Percentiles rank a stretch among this genome's conserved stretches.
phyloP scores from a whole-genome alignment of 1,140 invertebrate genomes.

The Drepana arcuata region DNA sequence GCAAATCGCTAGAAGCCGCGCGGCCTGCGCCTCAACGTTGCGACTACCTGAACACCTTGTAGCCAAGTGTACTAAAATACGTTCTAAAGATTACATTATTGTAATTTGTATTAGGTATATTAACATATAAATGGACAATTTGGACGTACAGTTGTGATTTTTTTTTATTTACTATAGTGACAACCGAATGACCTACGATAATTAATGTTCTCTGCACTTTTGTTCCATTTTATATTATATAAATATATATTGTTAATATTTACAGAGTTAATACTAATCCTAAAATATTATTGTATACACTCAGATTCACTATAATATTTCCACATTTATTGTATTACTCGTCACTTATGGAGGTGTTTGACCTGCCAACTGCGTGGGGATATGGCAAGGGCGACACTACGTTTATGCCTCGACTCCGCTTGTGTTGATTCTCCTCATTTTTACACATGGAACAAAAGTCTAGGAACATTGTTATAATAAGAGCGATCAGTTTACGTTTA shows the following conservation, averaged over 20 bases:
- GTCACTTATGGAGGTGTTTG: no score
- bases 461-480: conserved; percentile 38
- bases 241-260: conserved; percentile 46
- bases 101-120: conserved; percentile 68
- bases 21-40: conserved; percentile 28
- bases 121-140: conserved; percentile 69
- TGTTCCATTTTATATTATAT: conserved; percentile 48
- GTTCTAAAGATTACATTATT: conserved; percentile 67
- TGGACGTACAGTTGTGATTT: conserved; percentile 67
- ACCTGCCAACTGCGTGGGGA: no score
- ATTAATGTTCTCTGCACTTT: conserved; percentile 53
- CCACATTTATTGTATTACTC: conserved; percentile 6
- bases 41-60: conserved; percentile 37
- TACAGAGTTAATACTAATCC: conserved; percentile 35
- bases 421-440: no score
- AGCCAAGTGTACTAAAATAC: conserved; percentile 54
- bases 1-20: conserved; percentile 41
- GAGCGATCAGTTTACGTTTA: conserved; percentile 8
- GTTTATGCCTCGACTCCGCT: no score
- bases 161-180: conserved; percentile 53
- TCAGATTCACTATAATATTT: conserved; percentile 16
- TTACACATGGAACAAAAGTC: conserved; percentile 69
- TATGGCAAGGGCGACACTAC: conserved; percentile 8
- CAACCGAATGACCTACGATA: conserved; percentile 44
- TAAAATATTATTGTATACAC: conserved; percentile 42